phyloP scores from a whole-genome alignment of 2,113 vertebrate genomes.

The Melospiza melodia region DNA sequence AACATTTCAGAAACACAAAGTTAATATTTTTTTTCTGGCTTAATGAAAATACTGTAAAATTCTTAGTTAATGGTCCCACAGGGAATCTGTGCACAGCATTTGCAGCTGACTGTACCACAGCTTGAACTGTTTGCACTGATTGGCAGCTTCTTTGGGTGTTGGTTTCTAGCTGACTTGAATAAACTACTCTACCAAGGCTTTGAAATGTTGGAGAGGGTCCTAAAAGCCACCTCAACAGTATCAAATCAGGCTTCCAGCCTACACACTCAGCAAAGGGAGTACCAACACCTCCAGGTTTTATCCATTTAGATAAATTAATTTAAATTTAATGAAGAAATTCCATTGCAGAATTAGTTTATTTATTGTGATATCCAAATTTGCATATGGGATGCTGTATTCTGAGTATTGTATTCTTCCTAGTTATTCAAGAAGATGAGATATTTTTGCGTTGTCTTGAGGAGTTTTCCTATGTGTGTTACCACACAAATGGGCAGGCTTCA shows the following conservation, averaged over 20 bases:
- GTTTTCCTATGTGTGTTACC: neutral
- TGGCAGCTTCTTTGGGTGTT: neutral
- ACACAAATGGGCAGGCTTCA: neutral
- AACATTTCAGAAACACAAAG: neutral
- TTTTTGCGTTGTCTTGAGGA: neutral
- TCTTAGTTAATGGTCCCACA: neutral
- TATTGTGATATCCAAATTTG: neutral
- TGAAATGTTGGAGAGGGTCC: neutral
- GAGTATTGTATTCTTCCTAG: neutral
- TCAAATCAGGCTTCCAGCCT: neutral
- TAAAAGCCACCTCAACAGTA: neutral
- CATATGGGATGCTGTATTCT: neutral
- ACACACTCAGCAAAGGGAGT: neutral
- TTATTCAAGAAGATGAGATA: neutral
- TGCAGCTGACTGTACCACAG: neutral
- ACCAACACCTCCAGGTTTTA: neutral
- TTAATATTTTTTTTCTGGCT: neutral
- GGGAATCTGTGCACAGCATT: neutral
- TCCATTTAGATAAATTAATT: neutral
- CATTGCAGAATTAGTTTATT: neutral
- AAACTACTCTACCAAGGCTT: neutral
- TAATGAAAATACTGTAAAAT: neutral
- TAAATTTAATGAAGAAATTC: neutral
- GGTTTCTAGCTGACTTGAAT: neutral
- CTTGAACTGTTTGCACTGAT: neutral